phyloP scores from a whole-genome alignment of 1,140 invertebrate genomes.

The Pseudobourletiella spinata region DNA sequence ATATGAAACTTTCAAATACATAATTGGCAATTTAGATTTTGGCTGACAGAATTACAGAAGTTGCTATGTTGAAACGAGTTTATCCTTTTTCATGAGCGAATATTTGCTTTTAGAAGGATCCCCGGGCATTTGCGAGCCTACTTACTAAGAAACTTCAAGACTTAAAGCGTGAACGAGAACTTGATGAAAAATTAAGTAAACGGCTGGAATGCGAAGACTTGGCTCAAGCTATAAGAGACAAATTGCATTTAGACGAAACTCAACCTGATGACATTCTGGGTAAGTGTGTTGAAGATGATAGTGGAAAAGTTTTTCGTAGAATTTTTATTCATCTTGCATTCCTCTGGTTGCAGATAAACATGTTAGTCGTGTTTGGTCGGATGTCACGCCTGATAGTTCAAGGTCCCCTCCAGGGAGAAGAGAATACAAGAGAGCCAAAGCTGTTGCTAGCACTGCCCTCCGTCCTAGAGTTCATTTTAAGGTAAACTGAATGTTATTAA shows the following conservation, averaged over 20 bases:
- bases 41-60: too few relatives aligned
- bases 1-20: too few relatives aligned
- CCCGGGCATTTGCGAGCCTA: not conserved
- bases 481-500: too few relatives aligned
- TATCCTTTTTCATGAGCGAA: too few relatives aligned
- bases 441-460: not conserved
- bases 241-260: slow-evolving; percentile 1
- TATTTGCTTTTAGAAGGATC: not conserved
- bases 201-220: too few relatives aligned
- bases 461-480: not conserved
- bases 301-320: too few relatives aligned
- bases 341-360: too few relatives aligned
- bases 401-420: slow-evolving; percentile 2
- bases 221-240: not conserved
- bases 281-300: not conserved
- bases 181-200: too few relatives aligned
- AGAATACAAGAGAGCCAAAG: not conserved
- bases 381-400: slow-evolving; percentile 1
- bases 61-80: too few relatives aligned
- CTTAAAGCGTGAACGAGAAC: not conserved
- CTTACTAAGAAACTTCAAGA: slow-evolving; percentile 3
- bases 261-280: slow-evolving; percentile 9
- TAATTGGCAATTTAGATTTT: too few relatives aligned
- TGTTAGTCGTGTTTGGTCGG: slow-evolving; percentile 5
- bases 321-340: not conserved